Conservation (phyloP, 2,888 invertebrate genomes). For the Lepidocyrtoides sp. region DNA sequence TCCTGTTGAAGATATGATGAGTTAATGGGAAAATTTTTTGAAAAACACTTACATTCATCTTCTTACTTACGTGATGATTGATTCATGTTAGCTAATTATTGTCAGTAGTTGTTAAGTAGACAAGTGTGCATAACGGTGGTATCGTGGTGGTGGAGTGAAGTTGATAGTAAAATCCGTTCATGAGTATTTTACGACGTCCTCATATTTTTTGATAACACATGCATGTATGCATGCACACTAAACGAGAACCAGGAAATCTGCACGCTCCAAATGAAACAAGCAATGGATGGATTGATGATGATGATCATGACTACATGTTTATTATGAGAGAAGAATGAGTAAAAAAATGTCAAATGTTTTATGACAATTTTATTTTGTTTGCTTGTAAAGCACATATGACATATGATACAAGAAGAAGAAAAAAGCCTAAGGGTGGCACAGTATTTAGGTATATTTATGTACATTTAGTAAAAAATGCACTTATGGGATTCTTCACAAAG, state of each 20-base stretch:
- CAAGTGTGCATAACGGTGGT: too few relatives aligned
- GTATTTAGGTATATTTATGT: too few relatives aligned
- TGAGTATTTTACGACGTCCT: background rate
- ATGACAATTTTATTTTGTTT: background rate
- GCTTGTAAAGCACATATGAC: too few relatives aligned
- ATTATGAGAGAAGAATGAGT: too few relatives aligned
- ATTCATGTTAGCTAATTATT: background rate
- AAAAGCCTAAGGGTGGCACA: too few relatives aligned
- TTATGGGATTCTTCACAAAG: too few relatives aligned
- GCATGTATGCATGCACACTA: background rate
- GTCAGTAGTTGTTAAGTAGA: background rate
- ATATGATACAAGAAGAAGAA: too few relatives aligned
- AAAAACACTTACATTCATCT: background rate
- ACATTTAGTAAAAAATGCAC: too few relatives aligned
- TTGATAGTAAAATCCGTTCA: background rate
- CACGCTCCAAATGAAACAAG: background rate
- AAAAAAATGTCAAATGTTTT: conserved; percentile 13
- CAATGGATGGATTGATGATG: background rate
- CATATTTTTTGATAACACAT: background rate
- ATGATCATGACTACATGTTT: too few relatives aligned
- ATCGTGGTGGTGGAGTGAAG: background rate
- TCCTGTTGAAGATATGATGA: too few relatives aligned
- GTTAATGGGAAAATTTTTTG: too few relatives aligned
- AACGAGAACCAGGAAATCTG: conserved; percentile 13
- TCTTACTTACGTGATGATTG: background rate